Evolutionary conservation across 2,888 invertebrate genomes (phyloP).

Genomic region (Aspidapion aeneum): DNA sequence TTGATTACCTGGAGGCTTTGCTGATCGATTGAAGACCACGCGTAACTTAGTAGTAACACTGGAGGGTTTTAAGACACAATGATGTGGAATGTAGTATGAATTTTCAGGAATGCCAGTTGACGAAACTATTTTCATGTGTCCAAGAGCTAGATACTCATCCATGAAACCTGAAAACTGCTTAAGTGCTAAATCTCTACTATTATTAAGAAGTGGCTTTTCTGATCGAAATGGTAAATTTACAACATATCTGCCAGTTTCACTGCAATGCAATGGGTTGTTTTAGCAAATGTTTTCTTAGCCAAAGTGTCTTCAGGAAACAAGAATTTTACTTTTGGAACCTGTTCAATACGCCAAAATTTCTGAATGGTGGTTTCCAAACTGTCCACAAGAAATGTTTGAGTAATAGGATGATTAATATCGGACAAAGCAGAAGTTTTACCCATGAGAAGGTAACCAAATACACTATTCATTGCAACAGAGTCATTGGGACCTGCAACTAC

Average conservation of each 20-base stretch:
- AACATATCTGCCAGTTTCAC: background rate
- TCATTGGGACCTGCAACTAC: background rate
- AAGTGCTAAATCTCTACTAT: slow-evolving; percentile 1
- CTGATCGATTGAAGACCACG: slow-evolving; percentile 3
- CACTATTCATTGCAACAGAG: background rate
- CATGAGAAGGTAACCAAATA: background rate
- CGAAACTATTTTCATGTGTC: slow-evolving; percentile 8
- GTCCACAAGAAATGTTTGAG: background rate
- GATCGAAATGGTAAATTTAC: background rate
- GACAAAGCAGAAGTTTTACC: background rate
- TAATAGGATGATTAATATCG: background rate
- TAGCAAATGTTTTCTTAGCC: background rate
- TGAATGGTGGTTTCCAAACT: background rate
- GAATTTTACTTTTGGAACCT: background rate
- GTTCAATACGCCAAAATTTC: background rate
- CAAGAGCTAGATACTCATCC: slow-evolving; percentile 8
- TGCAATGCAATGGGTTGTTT: background rate
- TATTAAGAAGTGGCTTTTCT: too few relatives aligned
- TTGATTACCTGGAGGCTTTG: background rate
- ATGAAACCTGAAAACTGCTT: slow-evolving; percentile 11
- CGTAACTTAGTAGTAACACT: background rate
- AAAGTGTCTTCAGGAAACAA: background rate
- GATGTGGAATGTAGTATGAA: slow-evolving; percentile 4
- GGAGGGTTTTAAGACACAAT: slow-evolving; percentile 1
- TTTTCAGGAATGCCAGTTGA: background rate